These are phyloP conservation scores for Rhogogaster chlorosoma DNA, from an alignment of 2,888 invertebrate genomes.

Conservation along the genomic window DNA sequence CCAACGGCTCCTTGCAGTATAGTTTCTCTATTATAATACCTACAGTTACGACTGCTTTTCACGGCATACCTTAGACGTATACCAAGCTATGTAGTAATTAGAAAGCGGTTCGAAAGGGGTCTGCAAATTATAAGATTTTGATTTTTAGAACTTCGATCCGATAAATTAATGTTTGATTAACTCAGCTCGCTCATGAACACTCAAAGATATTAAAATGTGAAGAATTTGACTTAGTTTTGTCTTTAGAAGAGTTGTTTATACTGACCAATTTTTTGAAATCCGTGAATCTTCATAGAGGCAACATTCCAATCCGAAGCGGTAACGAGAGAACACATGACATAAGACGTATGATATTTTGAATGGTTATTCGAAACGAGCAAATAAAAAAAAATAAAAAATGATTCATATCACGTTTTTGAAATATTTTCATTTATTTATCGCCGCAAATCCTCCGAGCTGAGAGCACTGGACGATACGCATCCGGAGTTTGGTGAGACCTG, in stretches of 20 bases:
- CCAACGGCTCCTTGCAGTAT: background rate
- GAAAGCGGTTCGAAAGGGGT: background rate
- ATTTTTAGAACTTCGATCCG: background rate
- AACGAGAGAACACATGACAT: background rate
- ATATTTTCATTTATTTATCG: constrained; percentile 20
- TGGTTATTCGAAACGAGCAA: background rate
- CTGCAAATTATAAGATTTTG: background rate
- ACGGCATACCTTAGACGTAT: background rate
- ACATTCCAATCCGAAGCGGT: background rate
- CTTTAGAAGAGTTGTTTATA: background rate
- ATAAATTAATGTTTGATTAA: background rate
- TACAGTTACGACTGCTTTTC: background rate
- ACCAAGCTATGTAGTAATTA: background rate
- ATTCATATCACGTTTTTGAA: background rate
- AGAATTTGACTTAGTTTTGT: background rate
- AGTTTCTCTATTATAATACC: constrained; percentile 1
- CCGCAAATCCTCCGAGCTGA: background rate
- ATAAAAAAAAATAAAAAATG: background rate
- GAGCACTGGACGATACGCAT: constrained; percentile 3
- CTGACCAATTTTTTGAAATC: background rate
- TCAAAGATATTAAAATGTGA: background rate
- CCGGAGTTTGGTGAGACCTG: constrained; percentile 2
- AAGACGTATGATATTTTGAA: background rate
- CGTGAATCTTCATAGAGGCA: background rate
- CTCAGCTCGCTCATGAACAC: background rate